Percentiles rank a stretch among this genome's conserved stretches.
These are phyloP conservation scores for Ammodytes marinus DNA, from an alignment of 2,113 vertebrate genomes.

Conservation along the genomic window DNA sequence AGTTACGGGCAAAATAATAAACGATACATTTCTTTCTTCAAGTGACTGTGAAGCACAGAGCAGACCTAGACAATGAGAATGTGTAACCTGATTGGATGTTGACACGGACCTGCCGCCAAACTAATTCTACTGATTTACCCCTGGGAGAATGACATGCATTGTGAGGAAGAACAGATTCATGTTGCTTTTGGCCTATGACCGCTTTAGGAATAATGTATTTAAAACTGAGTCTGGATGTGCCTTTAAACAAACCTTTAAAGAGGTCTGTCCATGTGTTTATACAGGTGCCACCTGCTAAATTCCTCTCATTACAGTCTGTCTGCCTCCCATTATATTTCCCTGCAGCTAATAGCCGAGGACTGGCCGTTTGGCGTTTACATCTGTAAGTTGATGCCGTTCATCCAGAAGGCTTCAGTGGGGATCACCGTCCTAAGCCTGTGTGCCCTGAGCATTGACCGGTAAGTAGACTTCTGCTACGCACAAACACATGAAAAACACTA, in stretches of 20 bases:
- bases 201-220: conserved; percentile 9
- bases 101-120: conserved; percentile 27
- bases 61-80: not conserved
- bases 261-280: conserved; percentile 22
- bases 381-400: conserved; percentile 92
- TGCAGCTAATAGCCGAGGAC: conserved; percentile 89
- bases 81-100: not conserved
- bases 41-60: conserved; percentile 10
- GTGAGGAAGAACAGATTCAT: conserved; percentile 12
- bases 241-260: conserved; percentile 14
- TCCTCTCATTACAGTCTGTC: conserved; percentile 12
- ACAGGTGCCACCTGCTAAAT: conserved; percentile 11
- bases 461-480: conserved; percentile 29
- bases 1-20: not conserved
- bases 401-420: conserved; percentile 93
- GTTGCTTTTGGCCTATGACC: conserved; percentile 41
- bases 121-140: conserved; percentile 2
- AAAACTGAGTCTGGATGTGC: conserved; percentile 12
- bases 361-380: conserved; percentile 92
- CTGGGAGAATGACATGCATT: not conserved
- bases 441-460: conserved; percentile 94
- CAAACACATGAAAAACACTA: not conserved
- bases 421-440: conserved; percentile 94
- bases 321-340: not conserved
- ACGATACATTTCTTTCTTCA: not conserved